phyloP scores from a whole-genome alignment of 2,888 invertebrate species.

The Drosophila phalerata region DNA sequence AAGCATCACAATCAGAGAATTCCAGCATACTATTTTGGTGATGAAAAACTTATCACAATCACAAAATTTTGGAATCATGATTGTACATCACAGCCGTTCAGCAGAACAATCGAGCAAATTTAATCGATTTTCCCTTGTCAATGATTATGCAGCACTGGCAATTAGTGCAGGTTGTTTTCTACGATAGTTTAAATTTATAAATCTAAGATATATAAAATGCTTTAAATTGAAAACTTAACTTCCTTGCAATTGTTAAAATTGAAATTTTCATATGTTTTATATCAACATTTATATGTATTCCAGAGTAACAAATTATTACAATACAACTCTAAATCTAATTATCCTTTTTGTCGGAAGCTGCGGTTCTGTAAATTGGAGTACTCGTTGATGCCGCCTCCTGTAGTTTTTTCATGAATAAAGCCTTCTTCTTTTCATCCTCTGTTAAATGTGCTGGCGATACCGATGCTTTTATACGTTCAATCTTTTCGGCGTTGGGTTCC shows the following conservation, averaged over 20 bases:
- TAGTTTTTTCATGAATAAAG: constrained; percentile 79
- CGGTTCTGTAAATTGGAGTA: constrained; percentile 67
- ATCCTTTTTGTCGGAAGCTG: constrained; percentile 53
- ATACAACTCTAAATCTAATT: constrained; percentile 35
- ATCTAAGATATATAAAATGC: too few species aligned
- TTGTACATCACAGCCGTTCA: too few species aligned
- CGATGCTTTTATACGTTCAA: constrained; percentile 76
- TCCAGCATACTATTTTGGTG: too few species aligned
- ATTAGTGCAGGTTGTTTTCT: too few species aligned
- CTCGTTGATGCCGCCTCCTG: constrained; percentile 71
- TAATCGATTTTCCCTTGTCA: too few species aligned
- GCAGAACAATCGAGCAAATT: too few species aligned
- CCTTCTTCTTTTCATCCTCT: constrained; percentile 78
- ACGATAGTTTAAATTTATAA: too few species aligned
- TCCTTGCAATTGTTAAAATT: too few species aligned
- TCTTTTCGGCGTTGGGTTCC: constrained; percentile 86
- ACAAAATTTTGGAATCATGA: too few species aligned
- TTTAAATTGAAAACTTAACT: too few species aligned
- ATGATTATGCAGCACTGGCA: not conserved
- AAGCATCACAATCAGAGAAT: too few species aligned
- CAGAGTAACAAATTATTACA: constrained; percentile 27
- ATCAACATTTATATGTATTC: constrained; percentile 33
- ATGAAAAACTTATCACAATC: too few species aligned
- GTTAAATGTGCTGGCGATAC: constrained; percentile 42
- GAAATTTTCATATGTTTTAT: not conserved